Conservation (phyloP, 1,140 invertebrate genomes). For the Aporrectodea caliginosa region DNA sequence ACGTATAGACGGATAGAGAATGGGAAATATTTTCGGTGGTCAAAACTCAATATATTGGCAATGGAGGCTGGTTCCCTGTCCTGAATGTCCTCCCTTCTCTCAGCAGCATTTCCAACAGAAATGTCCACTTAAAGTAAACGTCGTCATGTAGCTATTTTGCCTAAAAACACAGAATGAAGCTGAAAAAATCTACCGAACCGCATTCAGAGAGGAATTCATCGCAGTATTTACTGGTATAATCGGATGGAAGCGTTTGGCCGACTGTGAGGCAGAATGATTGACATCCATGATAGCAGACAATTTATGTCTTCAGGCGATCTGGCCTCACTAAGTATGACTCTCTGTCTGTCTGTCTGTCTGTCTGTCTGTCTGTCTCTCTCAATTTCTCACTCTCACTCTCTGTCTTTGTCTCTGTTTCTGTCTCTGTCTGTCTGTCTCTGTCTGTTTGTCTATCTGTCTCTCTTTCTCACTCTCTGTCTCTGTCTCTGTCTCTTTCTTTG, state of each 20-base stretch:
- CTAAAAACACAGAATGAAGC: not conserved
- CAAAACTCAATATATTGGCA: too few relatives aligned
- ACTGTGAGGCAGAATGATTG: not conserved
- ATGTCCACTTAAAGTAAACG: too few relatives aligned
- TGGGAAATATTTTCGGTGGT: too few relatives aligned
- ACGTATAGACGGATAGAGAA: too few relatives aligned
- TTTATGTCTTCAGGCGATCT: not conserved
- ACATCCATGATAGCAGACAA: not conserved
- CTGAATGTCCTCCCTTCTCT: too few relatives aligned
- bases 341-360: constrained; percentile 1
- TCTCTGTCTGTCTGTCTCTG: not conserved
- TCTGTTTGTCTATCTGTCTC: not conserved
- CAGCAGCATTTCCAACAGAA: too few relatives aligned
- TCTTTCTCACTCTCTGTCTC: not conserved
- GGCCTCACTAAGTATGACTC: not conserved
- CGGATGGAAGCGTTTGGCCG: too few relatives aligned
- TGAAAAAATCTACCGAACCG: not conserved
- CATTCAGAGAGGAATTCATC: too few relatives aligned
- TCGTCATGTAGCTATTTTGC: too few relatives aligned
- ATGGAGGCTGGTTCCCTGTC: too few relatives aligned
- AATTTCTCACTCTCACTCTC: not conserved
- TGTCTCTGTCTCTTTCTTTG: not conserved
- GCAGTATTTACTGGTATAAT: too few relatives aligned
- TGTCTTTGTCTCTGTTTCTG: not conserved
- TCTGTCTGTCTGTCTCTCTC: not conserved